Evolutionary conservation across 2,888 invertebrate species (phyloP).

Genomic region (Ctena decussata): DNA sequence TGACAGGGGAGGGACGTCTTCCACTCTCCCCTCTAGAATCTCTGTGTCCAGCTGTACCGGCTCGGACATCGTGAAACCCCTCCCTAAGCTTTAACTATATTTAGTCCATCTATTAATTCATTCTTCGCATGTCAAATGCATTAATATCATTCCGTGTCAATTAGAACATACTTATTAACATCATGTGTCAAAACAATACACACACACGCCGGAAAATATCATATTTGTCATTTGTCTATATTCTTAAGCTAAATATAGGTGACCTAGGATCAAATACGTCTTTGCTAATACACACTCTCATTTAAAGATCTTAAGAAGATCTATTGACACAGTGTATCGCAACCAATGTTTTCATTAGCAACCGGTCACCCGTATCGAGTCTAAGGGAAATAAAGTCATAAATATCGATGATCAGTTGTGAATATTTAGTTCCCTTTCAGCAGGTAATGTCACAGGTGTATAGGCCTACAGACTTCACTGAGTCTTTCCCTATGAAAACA

Average conservation of each 20-base stretch:
- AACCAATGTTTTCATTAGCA: not conserved
- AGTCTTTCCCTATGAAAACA: too few relatives aligned
- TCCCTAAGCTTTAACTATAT: not conserved
- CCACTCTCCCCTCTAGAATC: constrained; percentile 55
- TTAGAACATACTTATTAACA: not conserved
- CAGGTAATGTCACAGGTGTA: too few relatives aligned
- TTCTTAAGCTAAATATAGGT: too few relatives aligned
- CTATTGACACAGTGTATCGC: not conserved
- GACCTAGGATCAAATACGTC: not conserved
- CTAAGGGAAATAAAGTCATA: too few relatives aligned
- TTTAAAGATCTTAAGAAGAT: not conserved
- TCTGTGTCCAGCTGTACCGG: constrained; percentile 6
- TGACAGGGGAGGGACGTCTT: constrained; percentile 35
- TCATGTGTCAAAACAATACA: not conserved
- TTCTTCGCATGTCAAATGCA: too few relatives aligned
- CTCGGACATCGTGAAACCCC: not conserved
- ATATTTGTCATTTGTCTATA: too few relatives aligned
- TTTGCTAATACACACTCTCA: not conserved
- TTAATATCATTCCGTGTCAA: not conserved
- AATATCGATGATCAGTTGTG: too few relatives aligned
- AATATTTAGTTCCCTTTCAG: too few relatives aligned
- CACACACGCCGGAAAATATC: not conserved
- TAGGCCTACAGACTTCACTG: too few relatives aligned
- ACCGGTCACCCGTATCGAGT: not conserved
- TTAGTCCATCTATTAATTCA: too few relatives aligned